Evolutionary conservation across 2,888 invertebrate species (phyloP).

Genomic region (Sepioteuthis lessoniana): DNA sequence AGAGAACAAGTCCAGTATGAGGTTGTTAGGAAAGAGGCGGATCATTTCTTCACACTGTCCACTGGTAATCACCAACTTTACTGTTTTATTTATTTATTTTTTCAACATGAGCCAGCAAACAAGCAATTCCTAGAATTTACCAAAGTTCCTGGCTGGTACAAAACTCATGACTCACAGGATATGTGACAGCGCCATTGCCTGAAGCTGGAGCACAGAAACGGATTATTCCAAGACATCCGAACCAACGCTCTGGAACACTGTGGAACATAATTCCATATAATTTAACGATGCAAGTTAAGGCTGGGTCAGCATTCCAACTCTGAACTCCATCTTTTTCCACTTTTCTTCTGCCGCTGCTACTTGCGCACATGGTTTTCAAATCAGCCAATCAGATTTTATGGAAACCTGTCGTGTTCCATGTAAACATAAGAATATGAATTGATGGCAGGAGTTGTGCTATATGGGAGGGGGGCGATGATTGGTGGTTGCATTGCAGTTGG

Average conservation of each 20-base stretch:
- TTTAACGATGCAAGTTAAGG: neutral
- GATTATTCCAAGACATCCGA: neutral
- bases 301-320: neutral
- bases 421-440: conserved; percentile 23
- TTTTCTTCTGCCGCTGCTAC: neutral
- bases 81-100: neutral
- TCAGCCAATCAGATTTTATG: conserved; percentile 23
- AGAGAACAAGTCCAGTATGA: neutral
- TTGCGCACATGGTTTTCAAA: conserved; percentile 21
- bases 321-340: neutral
- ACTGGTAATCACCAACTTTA: neutral
- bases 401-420: conserved; percentile 20
- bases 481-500: neutral
- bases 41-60: neutral
- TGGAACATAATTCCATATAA: conserved; percentile 33
- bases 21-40: neutral
- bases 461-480: neutral
- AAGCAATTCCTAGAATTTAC: neutral
- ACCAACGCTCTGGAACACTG: conserved; percentile 33
- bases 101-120: neutral
- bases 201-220: neutral
- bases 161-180: conserved; percentile 17
- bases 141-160: neutral
- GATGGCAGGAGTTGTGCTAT: neutral
- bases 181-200: neutral